phyloP scores from a whole-genome alignment of 2,113 vertebrate genomes.

The Centropus unirufus region DNA sequence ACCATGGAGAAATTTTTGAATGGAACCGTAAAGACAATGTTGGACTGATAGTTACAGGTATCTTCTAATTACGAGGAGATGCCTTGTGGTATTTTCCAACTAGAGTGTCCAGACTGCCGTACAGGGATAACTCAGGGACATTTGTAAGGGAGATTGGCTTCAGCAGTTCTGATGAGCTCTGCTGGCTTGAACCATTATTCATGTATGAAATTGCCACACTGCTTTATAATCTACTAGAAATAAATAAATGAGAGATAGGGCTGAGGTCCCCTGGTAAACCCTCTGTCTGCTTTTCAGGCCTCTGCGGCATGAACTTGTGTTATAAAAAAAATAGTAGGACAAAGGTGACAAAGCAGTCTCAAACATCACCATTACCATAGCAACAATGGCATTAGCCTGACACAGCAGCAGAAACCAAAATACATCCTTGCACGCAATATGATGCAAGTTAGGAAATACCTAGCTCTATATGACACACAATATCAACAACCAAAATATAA shows the following conservation, averaged over 20 bases:
- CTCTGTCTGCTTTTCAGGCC: slow-evolving; percentile 33
- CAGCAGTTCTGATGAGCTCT: background rate
- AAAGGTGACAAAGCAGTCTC: slow-evolving; percentile 80
- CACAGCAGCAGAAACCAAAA: slow-evolving; percentile 74
- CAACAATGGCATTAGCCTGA: slow-evolving; percentile 77
- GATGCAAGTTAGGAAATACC: slow-evolving; percentile 63
- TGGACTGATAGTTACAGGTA: background rate
- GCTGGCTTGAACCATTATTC: slow-evolving; percentile 33
- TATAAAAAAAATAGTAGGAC: slow-evolving; percentile 66
- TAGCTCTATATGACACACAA: background rate
- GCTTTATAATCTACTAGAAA: background rate
- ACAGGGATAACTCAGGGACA: background rate
- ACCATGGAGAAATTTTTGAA: background rate
- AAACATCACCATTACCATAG: slow-evolving; percentile 77
- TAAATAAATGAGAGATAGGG: slow-evolving; percentile 44
- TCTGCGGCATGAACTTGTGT: slow-evolving; percentile 39
- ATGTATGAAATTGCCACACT: slow-evolving; percentile 59
- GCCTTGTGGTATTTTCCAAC: background rate
- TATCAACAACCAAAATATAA: slow-evolving; percentile 38
- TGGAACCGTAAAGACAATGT: background rate
- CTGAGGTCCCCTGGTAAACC: slow-evolving; percentile 57
- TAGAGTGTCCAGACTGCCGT: accelerated
- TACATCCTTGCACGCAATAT: slow-evolving; percentile 60
- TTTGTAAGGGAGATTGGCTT: background rate
- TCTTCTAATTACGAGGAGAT: background rate